Evolutionary conservation across 2,113 vertebrate genomes (phyloP).

Genomic region (Campylomormyrus tamandua): DNA sequence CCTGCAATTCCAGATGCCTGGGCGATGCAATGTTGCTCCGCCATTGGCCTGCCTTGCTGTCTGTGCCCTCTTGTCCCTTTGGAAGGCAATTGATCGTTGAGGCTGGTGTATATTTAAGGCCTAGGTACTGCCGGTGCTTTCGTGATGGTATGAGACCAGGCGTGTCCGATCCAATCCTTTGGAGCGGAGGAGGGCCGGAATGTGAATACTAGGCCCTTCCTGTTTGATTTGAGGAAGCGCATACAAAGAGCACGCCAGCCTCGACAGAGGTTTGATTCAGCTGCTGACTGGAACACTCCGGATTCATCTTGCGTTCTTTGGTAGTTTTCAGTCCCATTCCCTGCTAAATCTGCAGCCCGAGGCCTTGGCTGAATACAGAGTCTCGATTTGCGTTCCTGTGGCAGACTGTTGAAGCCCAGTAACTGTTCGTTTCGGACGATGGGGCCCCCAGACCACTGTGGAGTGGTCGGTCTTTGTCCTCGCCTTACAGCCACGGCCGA

Average conservation of each 20-base stretch:
- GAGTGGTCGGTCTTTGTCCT: not conserved
- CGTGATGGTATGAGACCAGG: not conserved
- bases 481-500: not conserved
- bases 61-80: not conserved
- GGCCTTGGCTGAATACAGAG: not conserved
- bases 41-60: not conserved
- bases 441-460: not conserved
- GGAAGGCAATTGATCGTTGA: not conserved
- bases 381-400: not conserved
- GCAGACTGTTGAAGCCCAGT: not conserved
- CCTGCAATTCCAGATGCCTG: not conserved
- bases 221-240: not conserved
- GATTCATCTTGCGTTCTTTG: not conserved
- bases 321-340: not conserved
- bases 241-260: not conserved
- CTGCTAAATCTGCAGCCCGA: not conserved
- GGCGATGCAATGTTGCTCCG: not conserved
- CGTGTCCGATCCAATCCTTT: not conserved
- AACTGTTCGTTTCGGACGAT: not conserved
- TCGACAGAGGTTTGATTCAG: not conserved
- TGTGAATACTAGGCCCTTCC: not conserved
- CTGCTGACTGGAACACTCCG: not conserved
- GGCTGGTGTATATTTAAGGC: conserved; percentile 2
- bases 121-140: not conserved
- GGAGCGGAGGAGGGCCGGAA: not conserved